These are phyloP conservation scores for Strix uralensis DNA, from an alignment of 2,113 vertebrate genomes.

Conservation along the genomic window DNA sequence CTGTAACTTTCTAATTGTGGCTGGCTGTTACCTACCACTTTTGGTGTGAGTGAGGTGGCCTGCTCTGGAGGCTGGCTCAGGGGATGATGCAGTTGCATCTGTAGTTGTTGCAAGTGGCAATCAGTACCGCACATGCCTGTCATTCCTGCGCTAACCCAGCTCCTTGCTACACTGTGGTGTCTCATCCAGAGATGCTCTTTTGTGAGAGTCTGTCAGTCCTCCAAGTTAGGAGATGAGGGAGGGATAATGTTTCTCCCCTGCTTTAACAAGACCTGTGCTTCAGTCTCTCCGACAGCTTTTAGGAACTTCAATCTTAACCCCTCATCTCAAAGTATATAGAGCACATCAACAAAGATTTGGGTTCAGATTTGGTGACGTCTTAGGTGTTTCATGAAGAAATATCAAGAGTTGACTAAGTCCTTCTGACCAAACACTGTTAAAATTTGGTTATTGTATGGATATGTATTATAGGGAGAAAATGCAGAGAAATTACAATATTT, in stretches of 20 bases:
- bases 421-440: neutral
- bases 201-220: neutral
- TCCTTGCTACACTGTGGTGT: neutral
- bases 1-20: neutral
- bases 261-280: neutral
- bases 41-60: neutral
- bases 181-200: neutral
- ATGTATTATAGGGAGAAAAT: neutral
- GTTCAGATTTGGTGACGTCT: neutral
- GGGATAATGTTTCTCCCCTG: fast-evolving
- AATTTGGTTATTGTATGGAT: neutral
- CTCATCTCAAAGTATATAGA: neutral
- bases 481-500: neutral
- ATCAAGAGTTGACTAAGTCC: neutral
- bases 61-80: neutral
- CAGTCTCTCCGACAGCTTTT: neutral
- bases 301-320: neutral
- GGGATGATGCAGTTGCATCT: neutral
- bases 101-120: neutral
- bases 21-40: neutral
- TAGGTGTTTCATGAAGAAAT: neutral
- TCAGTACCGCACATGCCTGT: neutral
- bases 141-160: neutral
- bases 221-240: neutral
- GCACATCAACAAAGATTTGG: neutral